phyloP scores from a whole-genome alignment of 2,888 invertebrate species.

The Leptinotarsa peninsularis region DNA sequence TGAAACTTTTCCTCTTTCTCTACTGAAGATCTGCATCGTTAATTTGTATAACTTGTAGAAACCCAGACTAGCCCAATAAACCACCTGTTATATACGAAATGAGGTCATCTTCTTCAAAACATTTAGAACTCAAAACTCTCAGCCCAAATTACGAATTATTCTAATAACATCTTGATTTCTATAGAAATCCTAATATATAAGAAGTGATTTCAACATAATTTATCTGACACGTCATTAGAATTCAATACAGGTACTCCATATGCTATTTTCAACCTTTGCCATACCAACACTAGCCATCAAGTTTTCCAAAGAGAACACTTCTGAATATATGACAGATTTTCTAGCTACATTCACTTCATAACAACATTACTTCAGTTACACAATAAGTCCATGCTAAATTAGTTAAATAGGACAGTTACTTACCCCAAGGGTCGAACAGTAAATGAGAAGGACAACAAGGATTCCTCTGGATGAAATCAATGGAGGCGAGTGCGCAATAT shows the following conservation, averaged over 20 bases:
- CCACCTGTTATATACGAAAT: conserved; percentile 2
- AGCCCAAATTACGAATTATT: too few species aligned
- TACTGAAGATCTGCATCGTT: too few species aligned
- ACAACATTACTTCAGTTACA: not conserved
- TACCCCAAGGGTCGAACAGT: conserved; percentile 50
- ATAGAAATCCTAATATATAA: too few species aligned
- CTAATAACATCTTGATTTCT: too few species aligned
- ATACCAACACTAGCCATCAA: too few species aligned
- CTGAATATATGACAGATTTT: not conserved
- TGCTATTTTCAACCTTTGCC: too few species aligned
- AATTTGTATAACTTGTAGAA: too few species aligned
- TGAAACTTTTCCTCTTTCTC: too few species aligned
- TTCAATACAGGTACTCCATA: too few species aligned
- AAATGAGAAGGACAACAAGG: conserved; percentile 44
- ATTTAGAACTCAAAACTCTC: too few species aligned
- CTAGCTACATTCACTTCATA: not conserved
- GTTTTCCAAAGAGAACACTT: not conserved
- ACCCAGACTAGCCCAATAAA: not conserved
- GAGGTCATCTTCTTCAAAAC: not conserved
- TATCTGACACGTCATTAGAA: too few species aligned
- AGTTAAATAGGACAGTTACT: conserved; percentile 36
- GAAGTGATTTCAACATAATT: too few species aligned
- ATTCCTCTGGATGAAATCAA: conserved; percentile 49
- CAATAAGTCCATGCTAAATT: conserved; percentile 20
- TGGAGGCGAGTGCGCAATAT: conserved; percentile 51